phyloP scores from a whole-genome alignment of 2,888 invertebrate genomes.

The Bhutanitis thaidina region DNA sequence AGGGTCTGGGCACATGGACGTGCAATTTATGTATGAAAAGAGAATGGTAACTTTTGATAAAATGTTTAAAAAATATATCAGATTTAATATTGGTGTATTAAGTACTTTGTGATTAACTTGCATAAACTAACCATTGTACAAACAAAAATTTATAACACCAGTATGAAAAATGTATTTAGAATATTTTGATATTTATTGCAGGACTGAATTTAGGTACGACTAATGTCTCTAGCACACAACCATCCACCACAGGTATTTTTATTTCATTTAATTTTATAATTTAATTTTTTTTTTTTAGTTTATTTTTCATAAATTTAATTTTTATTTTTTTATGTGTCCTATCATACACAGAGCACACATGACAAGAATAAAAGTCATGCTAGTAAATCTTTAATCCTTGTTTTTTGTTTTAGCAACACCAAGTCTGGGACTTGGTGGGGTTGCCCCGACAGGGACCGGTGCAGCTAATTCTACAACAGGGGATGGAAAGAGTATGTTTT shows the following conservation, averaged over 20 bases:
- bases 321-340: background rate
- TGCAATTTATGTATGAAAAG: no score
- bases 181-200: conserved; percentile 31
- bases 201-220: conserved; percentile 52
- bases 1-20: no score
- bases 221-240: conserved; percentile 44
- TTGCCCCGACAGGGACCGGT: conserved; percentile 70
- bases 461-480: conserved; percentile 43
- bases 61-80: no score
- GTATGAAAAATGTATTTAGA: no score
- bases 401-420: conserved; percentile 47
- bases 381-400: background rate
- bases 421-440: conserved; percentile 84
- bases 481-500: conserved; percentile 59
- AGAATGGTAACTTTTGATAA: no score
- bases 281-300: conserved; percentile 5
- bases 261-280: no score
- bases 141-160: no score
- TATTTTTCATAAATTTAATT: background rate
- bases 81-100: no score
- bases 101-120: no score
- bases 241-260: conserved; percentile 47
- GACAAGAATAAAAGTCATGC: no score
- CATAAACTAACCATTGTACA: no score
- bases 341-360: background rate